phyloP scores from a whole-genome alignment of 2,113 vertebrate genomes.

The Perca fluviatilis region DNA sequence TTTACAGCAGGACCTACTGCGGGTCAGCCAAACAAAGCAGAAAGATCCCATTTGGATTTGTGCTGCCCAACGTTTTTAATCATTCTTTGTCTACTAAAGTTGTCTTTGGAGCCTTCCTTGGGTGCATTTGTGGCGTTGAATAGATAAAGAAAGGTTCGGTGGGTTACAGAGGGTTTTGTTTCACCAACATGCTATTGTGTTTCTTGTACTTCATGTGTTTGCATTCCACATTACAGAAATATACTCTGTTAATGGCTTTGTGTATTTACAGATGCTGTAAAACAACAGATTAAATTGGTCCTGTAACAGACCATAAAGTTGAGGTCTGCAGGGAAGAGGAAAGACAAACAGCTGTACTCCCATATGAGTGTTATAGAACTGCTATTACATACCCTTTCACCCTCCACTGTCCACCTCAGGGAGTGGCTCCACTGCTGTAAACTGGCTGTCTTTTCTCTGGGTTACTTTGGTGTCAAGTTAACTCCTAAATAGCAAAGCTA shows the following conservation, averaged over 20 bases:
- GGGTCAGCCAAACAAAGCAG: not conserved
- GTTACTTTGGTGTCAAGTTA: not conserved
- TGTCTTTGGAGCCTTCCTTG: constrained; percentile 4
- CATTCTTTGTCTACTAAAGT: not conserved
- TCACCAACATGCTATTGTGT: not conserved
- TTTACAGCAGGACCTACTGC: not conserved
- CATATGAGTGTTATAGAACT: not conserved
- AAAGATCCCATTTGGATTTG: not conserved
- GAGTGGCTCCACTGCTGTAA: not conserved
- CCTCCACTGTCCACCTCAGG: not conserved
- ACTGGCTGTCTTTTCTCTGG: not conserved
- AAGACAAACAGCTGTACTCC: constrained; percentile 41
- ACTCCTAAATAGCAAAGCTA: no score
- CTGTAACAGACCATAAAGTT: not conserved
- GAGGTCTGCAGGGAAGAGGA: constrained; percentile 19
- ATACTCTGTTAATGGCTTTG: not conserved
- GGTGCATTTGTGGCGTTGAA: not conserved
- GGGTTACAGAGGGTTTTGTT: not conserved
- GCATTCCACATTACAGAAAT: constrained; percentile 25
- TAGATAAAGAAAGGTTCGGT: not conserved
- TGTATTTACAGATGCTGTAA: constrained; percentile 49
- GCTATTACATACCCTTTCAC: constrained; percentile 30
- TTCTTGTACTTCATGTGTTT: constrained; percentile 12
- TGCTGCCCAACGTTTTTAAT: not conserved
- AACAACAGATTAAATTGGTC: constrained; percentile 20